Base-by-base conservation (phyloP, 2,888 invertebrate genomes). In the Hyalella azteca region DNA sequence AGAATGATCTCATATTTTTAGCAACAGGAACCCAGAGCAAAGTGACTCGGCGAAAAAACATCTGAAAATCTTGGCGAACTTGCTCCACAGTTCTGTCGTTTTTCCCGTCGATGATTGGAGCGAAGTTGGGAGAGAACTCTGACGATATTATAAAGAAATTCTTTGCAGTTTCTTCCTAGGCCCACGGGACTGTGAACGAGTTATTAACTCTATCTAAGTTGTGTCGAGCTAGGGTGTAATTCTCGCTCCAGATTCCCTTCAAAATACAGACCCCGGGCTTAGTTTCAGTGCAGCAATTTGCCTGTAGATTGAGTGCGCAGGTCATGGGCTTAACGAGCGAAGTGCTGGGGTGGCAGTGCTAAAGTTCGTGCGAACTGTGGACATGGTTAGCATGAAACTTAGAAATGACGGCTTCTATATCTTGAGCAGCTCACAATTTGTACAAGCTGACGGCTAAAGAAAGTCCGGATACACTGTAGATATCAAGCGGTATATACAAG, bases 141-240 rank as follows among this genome's bases (percentile, higher is more conserved):
- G 9, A 11, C 22, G 54, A 54, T 54, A 26, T 54, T 26, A 54
- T 5, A 22, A 26, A 26, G 54, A 54, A n/a, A 54, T 54, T 54
- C 54, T 54, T 54, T 5, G 26, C 54, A 54, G 54, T 54, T 54
- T 54, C 7, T 29, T 11, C 9, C 1, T n/a, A 11, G 54, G 54
- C 7, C 26, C 54, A 22, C 9, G 26, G 26, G 13, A 22, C 54
- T 54, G 54, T 26, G 4, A 54, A 29, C 22, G 22, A 54, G 54
- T 54, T 54, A 54, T 54, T 54, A 26, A 54, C 54, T 54, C 54
- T 13, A 54, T 54, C 54, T 26, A 54, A 54, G 54, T 54, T 54
- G 54, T 7, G 22, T 54, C 22, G n/a, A 54, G 29, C 29, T 54
- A 13, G 4, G 54, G 22, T 54, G 54, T 22, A 54, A 54, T 22